Evolutionary conservation across 1,140 invertebrate species (phyloP).

Genomic region (Galendromus occidentalis): DNA sequence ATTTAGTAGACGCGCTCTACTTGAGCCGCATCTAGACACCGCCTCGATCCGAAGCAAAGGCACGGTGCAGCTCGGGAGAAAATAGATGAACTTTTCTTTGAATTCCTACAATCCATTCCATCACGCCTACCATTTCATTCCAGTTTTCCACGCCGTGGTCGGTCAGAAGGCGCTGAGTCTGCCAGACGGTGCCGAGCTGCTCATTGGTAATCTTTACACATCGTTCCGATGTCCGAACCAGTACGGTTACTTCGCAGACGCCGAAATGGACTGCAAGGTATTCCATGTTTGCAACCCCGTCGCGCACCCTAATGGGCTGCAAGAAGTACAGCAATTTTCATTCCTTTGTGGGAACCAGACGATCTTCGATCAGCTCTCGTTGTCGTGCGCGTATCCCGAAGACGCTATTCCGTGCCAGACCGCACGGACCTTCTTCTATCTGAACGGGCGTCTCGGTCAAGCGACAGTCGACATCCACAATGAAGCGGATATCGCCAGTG

Average conservation of each 20-base stretch:
- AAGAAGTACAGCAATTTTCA: slow-evolving; percentile 17
- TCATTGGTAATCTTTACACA: slow-evolving; percentile 14
- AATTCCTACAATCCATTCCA: no score
- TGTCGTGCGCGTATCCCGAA: slow-evolving; percentile 24
- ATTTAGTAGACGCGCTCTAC: no score
- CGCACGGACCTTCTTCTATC: slow-evolving; percentile 23
- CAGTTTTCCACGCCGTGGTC: background rate
- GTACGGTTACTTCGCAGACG: slow-evolving; percentile 17
- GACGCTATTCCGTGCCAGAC: slow-evolving; percentile 30
- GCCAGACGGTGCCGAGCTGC: slow-evolving; percentile 18
- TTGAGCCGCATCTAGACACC: no score
- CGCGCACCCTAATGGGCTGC: slow-evolving; percentile 6
- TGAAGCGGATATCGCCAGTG: background rate
- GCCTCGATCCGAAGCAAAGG: no score
- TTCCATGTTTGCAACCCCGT: slow-evolving; percentile 17
- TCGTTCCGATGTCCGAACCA: slow-evolving; percentile 13
- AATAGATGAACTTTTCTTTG: no score
- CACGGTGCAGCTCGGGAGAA: no score
- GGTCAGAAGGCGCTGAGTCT: slow-evolving; percentile 14
- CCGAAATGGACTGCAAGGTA: slow-evolving; percentile 15
- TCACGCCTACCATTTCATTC: no score
- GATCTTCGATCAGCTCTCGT: slow-evolving; percentile 20
- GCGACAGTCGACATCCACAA: background rate
- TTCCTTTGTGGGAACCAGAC: slow-evolving; percentile 21
- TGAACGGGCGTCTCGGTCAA: slow-evolving; percentile 13